Evolutionary conservation across 1,140 invertebrate species (phyloP).

Genomic region (Eufriesea mexicana): DNA sequence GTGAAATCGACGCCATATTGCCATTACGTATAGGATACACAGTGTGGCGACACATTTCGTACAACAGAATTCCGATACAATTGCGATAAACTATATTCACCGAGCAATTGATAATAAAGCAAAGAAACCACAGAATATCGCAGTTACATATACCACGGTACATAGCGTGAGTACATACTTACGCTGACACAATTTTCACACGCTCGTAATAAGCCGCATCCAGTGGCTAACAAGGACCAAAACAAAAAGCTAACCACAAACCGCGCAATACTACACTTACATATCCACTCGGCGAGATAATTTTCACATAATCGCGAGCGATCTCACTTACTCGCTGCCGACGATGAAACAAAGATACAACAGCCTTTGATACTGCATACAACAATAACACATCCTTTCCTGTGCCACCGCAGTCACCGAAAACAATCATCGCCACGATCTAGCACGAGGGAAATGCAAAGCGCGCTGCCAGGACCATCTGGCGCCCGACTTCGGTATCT

Average conservation of each 20-base stretch:
- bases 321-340: neutral
- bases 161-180: no score
- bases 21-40: no score
- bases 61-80: no score
- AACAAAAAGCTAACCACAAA: neutral
- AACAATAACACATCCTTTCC: neutral
- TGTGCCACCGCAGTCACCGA: neutral
- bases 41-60: no score
- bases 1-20: no score
- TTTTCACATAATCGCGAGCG: neutral
- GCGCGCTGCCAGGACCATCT: neutral
- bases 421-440: neutral
- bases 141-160: no score
- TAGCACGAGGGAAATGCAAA: neutral
- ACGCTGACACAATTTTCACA: no score
- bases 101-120: no score
- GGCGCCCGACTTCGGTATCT: neutral
- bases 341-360: neutral
- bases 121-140: no score
- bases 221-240: neutral
- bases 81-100: no score
- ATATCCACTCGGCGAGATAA: neutral
- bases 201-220: no score
- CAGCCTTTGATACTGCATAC: no score
- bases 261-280: neutral